phyloP scores from a whole-genome alignment of 1,140 invertebrate genomes.

The Calephelis nemesis region DNA sequence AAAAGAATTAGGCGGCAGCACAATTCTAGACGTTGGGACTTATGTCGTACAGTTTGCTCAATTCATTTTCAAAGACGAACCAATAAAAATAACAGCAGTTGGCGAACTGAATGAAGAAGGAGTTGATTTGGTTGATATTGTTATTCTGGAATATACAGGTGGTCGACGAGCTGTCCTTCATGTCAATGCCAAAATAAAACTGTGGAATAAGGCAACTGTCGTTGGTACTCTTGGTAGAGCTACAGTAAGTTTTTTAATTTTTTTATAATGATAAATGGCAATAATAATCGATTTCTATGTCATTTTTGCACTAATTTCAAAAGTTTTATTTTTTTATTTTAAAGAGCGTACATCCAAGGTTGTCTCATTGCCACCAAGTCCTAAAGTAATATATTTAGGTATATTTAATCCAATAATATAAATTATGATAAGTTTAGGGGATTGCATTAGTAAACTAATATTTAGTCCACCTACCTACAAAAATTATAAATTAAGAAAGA shows the following conservation, averaged over 20 bases:
- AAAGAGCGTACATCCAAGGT: too few relatives aligned
- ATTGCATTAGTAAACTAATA: too few relatives aligned
- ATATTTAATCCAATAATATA: too few relatives aligned
- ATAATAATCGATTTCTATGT: too few relatives aligned
- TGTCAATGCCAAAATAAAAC: conserved; percentile 48
- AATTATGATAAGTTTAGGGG: too few relatives aligned
- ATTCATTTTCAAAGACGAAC: conserved; percentile 83
- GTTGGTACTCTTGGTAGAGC: conserved; percentile 42
- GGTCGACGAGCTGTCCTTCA: conserved; percentile 81
- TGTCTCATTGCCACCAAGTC: too few relatives aligned
- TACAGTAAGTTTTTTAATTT: conserved; percentile 40
- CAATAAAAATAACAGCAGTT: conserved; percentile 41
- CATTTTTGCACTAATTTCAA: too few relatives aligned
- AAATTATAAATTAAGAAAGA: too few relatives aligned
- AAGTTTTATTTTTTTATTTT: too few relatives aligned
- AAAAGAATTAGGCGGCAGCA: conserved; percentile 88
- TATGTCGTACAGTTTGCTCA: conserved; percentile 89
- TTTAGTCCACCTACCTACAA: too few relatives aligned
- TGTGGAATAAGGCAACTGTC: conserved; percentile 78
- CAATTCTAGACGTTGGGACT: conserved; percentile 90
- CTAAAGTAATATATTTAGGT: too few relatives aligned
- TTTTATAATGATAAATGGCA: too few relatives aligned
- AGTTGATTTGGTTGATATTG: conserved; percentile 71
- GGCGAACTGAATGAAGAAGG: conserved; percentile 84
- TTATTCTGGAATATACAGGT: conserved; percentile 81